phyloP scores from a whole-genome alignment of 2,888 invertebrate genomes.

The Megaustenia siamemsis region DNA sequence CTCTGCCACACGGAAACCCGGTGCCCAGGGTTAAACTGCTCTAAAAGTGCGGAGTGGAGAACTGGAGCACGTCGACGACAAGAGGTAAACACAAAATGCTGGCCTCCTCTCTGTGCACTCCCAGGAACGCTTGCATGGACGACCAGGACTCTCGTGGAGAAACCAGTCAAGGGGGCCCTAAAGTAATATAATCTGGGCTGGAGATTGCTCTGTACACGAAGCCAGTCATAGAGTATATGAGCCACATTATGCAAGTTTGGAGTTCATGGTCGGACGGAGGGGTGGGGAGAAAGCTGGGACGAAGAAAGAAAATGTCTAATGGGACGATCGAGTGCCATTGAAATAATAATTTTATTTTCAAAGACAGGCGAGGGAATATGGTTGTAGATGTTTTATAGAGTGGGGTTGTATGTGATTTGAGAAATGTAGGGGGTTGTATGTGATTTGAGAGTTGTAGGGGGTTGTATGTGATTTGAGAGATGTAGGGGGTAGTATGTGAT shows the following conservation, averaged over 20 bases:
- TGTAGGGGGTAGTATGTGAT: too few relatives aligned
- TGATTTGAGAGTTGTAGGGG: too few relatives aligned
- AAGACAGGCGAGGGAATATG: too few relatives aligned
- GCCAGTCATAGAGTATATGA: neutral
- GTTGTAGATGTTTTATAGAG: too few relatives aligned
- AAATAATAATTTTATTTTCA: too few relatives aligned
- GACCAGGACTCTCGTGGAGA: neutral
- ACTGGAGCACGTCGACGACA: neutral
- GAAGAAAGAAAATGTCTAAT: too few relatives aligned
- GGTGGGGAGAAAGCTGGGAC: neutral
- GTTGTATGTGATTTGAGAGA: too few relatives aligned
- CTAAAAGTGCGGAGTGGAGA: neutral
- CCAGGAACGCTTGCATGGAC: neutral
- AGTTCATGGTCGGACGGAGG: neutral
- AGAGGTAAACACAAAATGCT: conserved; percentile 12
- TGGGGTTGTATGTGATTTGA: too few relatives aligned
- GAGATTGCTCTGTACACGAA: conserved; percentile 3
- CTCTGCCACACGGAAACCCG: neutral
- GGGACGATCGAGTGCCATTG: too few relatives aligned
- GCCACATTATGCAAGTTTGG: conserved; percentile 5
- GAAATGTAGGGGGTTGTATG: too few relatives aligned
- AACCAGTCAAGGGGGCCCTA: neutral
- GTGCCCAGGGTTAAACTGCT: neutral
- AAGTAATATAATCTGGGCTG: neutral
- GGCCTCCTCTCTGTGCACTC: neutral